Conservation (phyloP, 92 coral and sea anemone genomes). For the Pocillopora grandis region DNA sequence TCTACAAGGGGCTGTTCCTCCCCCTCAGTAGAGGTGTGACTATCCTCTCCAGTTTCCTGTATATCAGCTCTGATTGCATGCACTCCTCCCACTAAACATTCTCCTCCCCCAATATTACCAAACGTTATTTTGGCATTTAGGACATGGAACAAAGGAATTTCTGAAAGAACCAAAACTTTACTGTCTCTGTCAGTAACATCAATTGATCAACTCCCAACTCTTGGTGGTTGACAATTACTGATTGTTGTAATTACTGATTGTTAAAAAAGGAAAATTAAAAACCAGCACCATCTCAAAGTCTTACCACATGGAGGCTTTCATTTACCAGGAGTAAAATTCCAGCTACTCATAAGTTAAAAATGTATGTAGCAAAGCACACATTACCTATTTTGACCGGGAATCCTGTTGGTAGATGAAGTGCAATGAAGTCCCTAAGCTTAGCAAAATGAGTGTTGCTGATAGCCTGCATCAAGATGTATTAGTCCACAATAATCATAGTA, state of each 20-base stretch:
- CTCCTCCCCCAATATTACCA: conserved; percentile 89
- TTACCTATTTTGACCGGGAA: conserved; percentile 98
- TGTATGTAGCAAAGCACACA: neutral
- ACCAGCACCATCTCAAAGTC: too few relatives aligned
- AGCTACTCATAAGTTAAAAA: neutral
- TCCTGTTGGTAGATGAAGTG: conserved; percentile 91
- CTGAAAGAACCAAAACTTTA: conserved; percentile 46
- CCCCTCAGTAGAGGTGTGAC: conserved; percentile 12
- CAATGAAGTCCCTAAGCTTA: conserved; percentile 95
- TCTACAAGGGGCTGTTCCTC: neutral
- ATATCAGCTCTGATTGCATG: conserved; percentile 38
- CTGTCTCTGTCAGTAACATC: too few relatives aligned
- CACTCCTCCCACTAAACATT: conserved; percentile 70
- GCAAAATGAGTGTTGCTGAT: conserved; percentile 99
- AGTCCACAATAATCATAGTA: neutral
- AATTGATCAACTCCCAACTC: too few relatives aligned
- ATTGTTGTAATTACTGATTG: too few relatives aligned
- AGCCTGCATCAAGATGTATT: conserved; percentile 52
- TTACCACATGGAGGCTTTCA: too few relatives aligned
- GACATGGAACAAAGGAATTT: conserved; percentile 97
- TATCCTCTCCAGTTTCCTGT: conserved; percentile 39
- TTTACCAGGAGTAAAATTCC: too few relatives aligned
- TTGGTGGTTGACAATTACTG: too few relatives aligned
- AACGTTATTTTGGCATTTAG: conserved; percentile 94
- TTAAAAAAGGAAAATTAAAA: too few relatives aligned